These are phyloP conservation scores for Protobothrops mucrosquamatus DNA, from an alignment of 2,113 vertebrate species.

Conservation along the genomic window DNA sequence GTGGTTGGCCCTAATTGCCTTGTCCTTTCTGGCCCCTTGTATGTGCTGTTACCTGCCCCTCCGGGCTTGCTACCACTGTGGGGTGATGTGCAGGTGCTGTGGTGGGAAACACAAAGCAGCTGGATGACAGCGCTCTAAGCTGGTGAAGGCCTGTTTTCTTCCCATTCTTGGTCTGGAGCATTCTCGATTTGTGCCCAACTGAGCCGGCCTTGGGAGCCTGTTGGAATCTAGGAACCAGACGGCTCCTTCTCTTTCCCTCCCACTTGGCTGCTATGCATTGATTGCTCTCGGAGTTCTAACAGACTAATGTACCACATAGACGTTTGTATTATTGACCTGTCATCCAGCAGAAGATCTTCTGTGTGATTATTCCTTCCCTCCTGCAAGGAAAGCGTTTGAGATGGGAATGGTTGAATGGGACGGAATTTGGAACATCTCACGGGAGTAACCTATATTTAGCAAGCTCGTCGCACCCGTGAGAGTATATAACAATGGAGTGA, in stretches of 20 bases:
- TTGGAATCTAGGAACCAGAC: slow-evolving; percentile 46
- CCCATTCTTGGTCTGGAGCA: slow-evolving; percentile 59
- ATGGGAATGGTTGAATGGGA: slow-evolving; percentile 63
- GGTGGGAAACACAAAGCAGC: slow-evolving; percentile 94
- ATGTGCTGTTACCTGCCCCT: slow-evolving; percentile 98
- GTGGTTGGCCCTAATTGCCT: slow-evolving; percentile 91
- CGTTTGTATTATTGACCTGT: slow-evolving; percentile 72
- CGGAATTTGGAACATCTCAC: slow-evolving; percentile 60
- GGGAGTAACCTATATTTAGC: slow-evolving; percentile 37
- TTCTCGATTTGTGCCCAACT: slow-evolving; percentile 34
- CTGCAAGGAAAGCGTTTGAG: slow-evolving; percentile 65
- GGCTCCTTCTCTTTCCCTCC: slow-evolving; percentile 36
- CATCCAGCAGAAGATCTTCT: slow-evolving; percentile 73
- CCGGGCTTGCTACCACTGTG: slow-evolving; percentile 91
- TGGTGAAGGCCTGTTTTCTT: slow-evolving; percentile 30
- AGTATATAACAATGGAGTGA: slow-evolving; percentile 40
- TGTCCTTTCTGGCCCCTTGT: slow-evolving; percentile 95
- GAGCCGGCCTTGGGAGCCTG: slow-evolving; percentile 60
- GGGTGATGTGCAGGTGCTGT: slow-evolving; percentile 90
- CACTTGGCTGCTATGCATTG: slow-evolving; percentile 59
- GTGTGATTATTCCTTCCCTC: slow-evolving; percentile 73
- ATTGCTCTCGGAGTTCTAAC: slow-evolving; percentile 65
- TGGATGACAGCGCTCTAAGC: slow-evolving; percentile 73
- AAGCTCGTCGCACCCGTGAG: slow-evolving; percentile 49
- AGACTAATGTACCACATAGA: slow-evolving; percentile 67